phyloP scores from a whole-genome alignment of 30 jellyfish, hydroid and myxozoan species.

The Hydractinia echinata region DNA sequence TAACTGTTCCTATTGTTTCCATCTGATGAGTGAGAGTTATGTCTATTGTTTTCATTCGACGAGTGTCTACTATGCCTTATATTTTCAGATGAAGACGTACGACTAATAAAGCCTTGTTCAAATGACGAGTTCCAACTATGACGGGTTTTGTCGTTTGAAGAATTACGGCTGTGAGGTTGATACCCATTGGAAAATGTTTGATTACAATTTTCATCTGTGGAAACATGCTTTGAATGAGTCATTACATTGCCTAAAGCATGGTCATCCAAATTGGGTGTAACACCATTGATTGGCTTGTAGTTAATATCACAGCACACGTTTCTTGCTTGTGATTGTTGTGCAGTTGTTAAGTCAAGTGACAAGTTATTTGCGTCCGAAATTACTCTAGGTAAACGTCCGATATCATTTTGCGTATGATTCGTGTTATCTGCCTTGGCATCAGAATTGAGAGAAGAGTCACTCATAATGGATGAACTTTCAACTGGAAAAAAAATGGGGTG shows the following conservation, averaged over 20 bases:
- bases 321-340: neutral
- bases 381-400: constrained; percentile 17
- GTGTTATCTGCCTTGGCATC: neutral
- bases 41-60: neutral
- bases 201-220: neutral
- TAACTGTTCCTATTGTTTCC: neutral
- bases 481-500: neutral
- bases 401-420: neutral
- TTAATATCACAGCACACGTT: neutral
- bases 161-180: neutral
- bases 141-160: constrained; percentile 5
- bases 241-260: neutral
- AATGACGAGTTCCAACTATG: constrained; percentile 24
- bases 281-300: neutral
- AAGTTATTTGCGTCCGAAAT: constrained; percentile 16
- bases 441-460: neutral
- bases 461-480: neutral
- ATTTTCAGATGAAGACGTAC: constrained; percentile 7
- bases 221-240: neutral
- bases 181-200: neutral
- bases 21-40: neutral
- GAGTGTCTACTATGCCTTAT: neutral
- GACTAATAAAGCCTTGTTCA: constrained; percentile 2
- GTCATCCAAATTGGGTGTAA: neutral
- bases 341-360: neutral